phyloP scores from a whole-genome alignment of 2,797 vertebrate species.

The Balearica regulorum region DNA sequence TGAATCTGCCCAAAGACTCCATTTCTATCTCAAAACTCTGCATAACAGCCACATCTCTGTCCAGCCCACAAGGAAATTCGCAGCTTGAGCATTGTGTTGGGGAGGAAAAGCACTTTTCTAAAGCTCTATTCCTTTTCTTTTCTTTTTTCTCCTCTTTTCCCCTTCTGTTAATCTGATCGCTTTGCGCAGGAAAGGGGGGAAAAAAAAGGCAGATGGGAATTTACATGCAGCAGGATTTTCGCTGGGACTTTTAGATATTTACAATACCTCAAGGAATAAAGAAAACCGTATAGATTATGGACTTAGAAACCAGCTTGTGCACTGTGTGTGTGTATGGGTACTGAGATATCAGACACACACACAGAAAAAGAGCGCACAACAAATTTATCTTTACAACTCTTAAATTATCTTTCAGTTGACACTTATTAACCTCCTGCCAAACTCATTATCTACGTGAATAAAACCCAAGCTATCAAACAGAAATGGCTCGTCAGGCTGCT shows the following conservation, averaged over 20 bases:
- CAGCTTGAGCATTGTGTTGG: background rate
- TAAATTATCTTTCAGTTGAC: conserved; percentile 64
- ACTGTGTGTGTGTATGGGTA: background rate
- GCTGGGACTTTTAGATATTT: background rate
- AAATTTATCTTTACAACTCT: conserved; percentile 66
- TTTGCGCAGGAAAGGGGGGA: background rate
- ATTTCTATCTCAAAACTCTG: background rate
- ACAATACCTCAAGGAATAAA: background rate
- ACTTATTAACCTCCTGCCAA: conserved; percentile 70
- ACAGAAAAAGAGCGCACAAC: background rate
- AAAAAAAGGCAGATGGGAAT: background rate
- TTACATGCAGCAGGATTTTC: conserved; percentile 6
- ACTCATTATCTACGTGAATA: conserved; percentile 61
- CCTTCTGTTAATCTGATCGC: background rate
- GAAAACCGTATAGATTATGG: background rate
- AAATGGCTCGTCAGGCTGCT: conserved; percentile 15
- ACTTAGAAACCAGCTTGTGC: background rate
- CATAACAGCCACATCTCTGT: background rate
- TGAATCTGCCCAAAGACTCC: background rate
- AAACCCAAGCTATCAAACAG: conserved; percentile 10
- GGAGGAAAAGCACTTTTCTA: conserved; percentile 5
- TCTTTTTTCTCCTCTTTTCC: background rate
- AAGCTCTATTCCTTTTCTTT: background rate
- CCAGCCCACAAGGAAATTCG: background rate
- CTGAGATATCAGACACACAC: background rate